Percentiles rank a stretch among this genome's conserved stretches.
Conservation (phyloP, 1,140 invertebrate genomes). For the Chelonus insularis region DNA sequence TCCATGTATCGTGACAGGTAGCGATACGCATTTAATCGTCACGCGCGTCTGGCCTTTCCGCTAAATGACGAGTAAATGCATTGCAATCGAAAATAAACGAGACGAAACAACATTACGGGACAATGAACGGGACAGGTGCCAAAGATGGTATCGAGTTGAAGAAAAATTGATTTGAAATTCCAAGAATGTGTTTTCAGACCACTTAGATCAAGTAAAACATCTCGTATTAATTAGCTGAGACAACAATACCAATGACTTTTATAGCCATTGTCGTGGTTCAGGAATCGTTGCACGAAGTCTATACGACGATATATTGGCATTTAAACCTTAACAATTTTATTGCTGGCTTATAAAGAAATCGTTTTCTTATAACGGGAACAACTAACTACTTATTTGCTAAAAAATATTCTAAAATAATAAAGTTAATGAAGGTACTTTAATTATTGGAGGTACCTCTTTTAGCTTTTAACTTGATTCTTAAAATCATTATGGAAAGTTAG, state of each 20-base stretch:
- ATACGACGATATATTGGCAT: too few species aligned
- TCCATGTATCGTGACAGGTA: slow-evolving; percentile 8
- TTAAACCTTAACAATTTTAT: too few species aligned
- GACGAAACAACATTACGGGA: slow-evolving; percentile 11
- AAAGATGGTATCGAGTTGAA: slow-evolving; percentile 6
- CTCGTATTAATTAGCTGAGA: slow-evolving; percentile 2
- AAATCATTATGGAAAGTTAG: too few species aligned
- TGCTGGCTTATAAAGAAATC: too few species aligned
- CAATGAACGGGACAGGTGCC: slow-evolving; percentile 19
- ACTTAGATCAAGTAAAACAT: neutral
- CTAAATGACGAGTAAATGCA: slow-evolving; percentile 2
- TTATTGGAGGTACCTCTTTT: too few species aligned
- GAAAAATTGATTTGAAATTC: slow-evolving; percentile 9
- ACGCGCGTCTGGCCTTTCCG: slow-evolving; percentile 1
- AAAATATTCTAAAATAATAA: too few species aligned
- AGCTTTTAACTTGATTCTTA: too few species aligned
- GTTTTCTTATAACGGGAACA: too few species aligned
- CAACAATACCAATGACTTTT: neutral
- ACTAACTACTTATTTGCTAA: too few species aligned
- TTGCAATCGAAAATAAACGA: slow-evolving; percentile 19
- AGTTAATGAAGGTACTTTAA: too few species aligned
- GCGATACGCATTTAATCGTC: slow-evolving; percentile 10
- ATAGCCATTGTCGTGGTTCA: neutral
- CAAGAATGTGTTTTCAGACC: neutral
- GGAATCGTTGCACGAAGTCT: too few species aligned